These are phyloP conservation scores for Podotricha telesiphe DNA, from an alignment of 2,888 invertebrate species.

Conservation along the genomic window DNA sequence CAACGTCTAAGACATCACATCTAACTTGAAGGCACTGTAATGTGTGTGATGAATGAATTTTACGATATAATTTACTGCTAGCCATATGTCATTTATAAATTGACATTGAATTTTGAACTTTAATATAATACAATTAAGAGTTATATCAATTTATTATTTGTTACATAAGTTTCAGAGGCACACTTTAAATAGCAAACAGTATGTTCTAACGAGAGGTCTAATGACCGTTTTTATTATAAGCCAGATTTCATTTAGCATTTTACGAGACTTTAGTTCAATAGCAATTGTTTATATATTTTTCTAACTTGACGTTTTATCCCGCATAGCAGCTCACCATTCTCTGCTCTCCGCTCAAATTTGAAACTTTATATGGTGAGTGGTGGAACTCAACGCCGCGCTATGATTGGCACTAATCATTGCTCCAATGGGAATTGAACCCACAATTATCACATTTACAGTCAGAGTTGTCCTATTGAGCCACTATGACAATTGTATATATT, in stretches of 20 bases:
- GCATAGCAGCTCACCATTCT: too few relatives aligned
- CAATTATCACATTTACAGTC: too few relatives aligned
- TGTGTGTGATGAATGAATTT: not conserved
- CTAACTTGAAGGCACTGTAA: not conserved
- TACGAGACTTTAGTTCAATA: not conserved
- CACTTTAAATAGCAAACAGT: slow-evolving; percentile 6
- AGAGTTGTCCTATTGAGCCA: too few relatives aligned
- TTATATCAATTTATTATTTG: not conserved
- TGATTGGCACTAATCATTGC: too few relatives aligned
- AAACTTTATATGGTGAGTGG: too few relatives aligned
- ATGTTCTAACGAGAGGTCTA: not conserved
- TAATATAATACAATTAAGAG: not conserved
- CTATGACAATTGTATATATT: too few relatives aligned
- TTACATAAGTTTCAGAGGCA: not conserved
- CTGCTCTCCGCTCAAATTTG: too few relatives aligned
- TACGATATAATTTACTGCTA: not conserved
- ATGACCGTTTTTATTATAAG: slow-evolving; percentile 2
- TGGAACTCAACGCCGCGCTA: too few relatives aligned
- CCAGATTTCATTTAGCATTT: not conserved
- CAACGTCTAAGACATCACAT: not conserved
- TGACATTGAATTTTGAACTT: not conserved
- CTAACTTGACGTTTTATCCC: too few relatives aligned
- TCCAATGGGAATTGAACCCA: too few relatives aligned
- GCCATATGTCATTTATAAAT: not conserved
- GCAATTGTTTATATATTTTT: too few relatives aligned